Base-by-base conservation (phyloP, 2,888 invertebrate genomes). In the Pristionchus arcanus region DNA sequence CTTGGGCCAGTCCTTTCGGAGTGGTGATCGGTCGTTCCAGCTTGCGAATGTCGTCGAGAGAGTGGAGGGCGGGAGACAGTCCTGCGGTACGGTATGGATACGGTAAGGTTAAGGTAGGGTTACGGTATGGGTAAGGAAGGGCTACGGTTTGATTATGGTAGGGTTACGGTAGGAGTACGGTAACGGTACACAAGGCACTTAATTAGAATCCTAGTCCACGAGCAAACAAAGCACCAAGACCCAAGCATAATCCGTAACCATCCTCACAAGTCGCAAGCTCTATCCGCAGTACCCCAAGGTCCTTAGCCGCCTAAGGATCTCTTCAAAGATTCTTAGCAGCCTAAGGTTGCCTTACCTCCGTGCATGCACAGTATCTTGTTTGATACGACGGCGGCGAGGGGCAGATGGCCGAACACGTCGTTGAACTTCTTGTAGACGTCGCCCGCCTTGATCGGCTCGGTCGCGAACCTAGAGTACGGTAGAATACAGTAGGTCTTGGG, bases 311-410 rank as follows among this genome's bases (percentile, higher is more conserved):
- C n/a, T n/a, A n/a, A n/a, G n/a, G n/a, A n/a, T n/a, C n/a, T n/a
- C n/a, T n/a, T n/a, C n/a, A n/a, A n/a, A n/a, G n/a, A n/a, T n/a
- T n/a, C n/a, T n/a, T n/a, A n/a, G n/a, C n/a, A 25, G 9, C 19
- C 19, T 83, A 19, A 83, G 21, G 42, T 34, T 53, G 25, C 59
- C 55, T 3, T 55, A 31, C 92, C 90, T 83, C 90, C 90, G 37
- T 90, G 91, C 92, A 92, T 92, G 89, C 92, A 92, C 15, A 92
- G 90, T 89, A 92, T 92, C 90, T 92, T 91, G 49, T 89, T 87
- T 19, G 91, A 90, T 53, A 92, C 87, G 9, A 91, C 87, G 25
- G 92, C 92, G 0, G 92, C 92, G 15, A 93, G 85, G 25, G 92
- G 92, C 87, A 92, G 90, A 31, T 90, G 90, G 63, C 91, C 86